A percentile compares a stretch with the other conserved stretches of the same genome.
Evolutionary conservation across 2,888 invertebrate species (phyloP).

Genomic region (Helleia helle): DNA sequence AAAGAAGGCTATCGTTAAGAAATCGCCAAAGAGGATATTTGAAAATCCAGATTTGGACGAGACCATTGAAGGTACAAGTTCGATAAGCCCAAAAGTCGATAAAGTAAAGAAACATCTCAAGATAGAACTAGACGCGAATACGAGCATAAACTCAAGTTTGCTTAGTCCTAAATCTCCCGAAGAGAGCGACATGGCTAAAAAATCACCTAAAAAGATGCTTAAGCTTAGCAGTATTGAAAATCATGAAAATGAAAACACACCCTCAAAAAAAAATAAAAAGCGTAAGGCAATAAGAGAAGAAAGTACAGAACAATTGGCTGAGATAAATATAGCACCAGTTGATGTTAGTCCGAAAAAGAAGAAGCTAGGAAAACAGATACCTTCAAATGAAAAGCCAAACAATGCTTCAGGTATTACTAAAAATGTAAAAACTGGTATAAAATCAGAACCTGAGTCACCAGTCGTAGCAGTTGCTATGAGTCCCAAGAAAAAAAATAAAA

Average conservation of each 20-base stretch:
- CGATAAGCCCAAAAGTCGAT: constrained; percentile 45
- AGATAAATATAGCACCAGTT: constrained; percentile 8
- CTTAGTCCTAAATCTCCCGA: constrained; percentile 27
- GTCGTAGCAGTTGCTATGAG: constrained; percentile 8
- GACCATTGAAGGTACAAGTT: constrained; percentile 32
- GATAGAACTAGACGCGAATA: constrained; percentile 37
- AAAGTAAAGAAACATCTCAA: constrained; percentile 60
- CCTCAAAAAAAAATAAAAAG: constrained; percentile 8
- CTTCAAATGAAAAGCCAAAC: constrained; percentile 10
- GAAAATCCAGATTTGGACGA: constrained; percentile 48
- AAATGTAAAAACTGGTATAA: no score
- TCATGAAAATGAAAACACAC: constrained; percentile 13
- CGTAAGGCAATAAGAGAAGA: constrained; percentile 4
- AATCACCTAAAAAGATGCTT: constrained; percentile 5
- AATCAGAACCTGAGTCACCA: neutral
- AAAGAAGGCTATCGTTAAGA: constrained; percentile 60
- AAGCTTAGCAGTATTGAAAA: neutral
- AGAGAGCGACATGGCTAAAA: constrained; percentile 11
- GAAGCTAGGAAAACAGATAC: constrained; percentile 14
- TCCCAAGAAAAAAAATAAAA: constrained; percentile 16
- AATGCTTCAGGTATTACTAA: no score
- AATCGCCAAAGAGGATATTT: constrained; percentile 64
- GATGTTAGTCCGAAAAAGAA: constrained; percentile 41
- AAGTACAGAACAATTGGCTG: constrained; percentile 17
- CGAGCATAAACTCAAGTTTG: constrained; percentile 5